These are phyloP conservation scores for Hiodon tergisus DNA, from an alignment of 2,113 vertebrate species.

Conservation along the genomic window DNA sequence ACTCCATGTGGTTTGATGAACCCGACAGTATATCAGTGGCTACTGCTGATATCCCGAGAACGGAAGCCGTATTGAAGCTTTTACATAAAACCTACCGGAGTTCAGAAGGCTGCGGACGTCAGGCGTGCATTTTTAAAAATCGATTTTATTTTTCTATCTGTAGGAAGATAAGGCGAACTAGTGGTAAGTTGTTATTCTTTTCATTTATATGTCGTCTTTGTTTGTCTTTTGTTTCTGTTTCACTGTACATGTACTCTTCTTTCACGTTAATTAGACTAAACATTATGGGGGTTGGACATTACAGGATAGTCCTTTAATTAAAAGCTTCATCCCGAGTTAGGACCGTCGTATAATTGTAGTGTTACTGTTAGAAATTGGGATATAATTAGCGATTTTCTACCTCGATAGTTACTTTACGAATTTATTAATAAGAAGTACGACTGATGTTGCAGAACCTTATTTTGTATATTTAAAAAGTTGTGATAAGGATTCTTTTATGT, in stretches of 20 bases:
- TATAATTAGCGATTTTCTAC: too few species aligned
- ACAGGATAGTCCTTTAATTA: too few species aligned
- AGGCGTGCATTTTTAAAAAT: background rate
- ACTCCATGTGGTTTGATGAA: background rate
- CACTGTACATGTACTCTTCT: background rate
- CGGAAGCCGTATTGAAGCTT: background rate
- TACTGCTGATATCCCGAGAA: background rate
- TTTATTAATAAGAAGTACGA: too few species aligned
- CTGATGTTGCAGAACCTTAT: too few species aligned
- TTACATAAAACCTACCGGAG: background rate
- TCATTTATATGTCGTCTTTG: background rate
- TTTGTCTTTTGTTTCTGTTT: background rate
- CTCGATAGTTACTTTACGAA: too few species aligned
- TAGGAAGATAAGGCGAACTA: background rate
- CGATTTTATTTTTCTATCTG: background rate
- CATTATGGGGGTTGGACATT: too few species aligned
- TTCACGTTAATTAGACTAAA: background rate
- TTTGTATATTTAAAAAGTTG: too few species aligned
- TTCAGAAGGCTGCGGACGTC: background rate
- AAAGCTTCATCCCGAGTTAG: too few species aligned
- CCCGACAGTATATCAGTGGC: background rate
- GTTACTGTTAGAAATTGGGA: too few species aligned
- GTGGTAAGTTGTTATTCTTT: background rate
- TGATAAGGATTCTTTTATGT: too few species aligned
- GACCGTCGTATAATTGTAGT: too few species aligned